These are phyloP conservation scores for Allolobophora icterica DNA, from an alignment of 2,888 invertebrate genomes.

Conservation along the genomic window DNA sequence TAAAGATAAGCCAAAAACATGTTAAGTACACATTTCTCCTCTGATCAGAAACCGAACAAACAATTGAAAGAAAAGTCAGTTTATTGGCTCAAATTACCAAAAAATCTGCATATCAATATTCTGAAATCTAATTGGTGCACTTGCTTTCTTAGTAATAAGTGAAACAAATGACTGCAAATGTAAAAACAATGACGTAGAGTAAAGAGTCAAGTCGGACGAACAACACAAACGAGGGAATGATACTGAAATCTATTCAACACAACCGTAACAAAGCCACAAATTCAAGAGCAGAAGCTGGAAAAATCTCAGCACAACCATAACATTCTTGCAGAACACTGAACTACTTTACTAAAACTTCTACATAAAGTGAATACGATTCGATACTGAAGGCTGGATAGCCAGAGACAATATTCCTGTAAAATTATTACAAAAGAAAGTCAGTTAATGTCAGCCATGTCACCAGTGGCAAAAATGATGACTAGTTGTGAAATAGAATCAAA, in stretches of 20 bases:
- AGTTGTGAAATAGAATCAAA: not conserved
- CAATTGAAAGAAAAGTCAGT: not conserved
- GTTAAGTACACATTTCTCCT: not conserved
- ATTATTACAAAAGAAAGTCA: not conserved
- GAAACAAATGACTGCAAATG: constrained; percentile 1
- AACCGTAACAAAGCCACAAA: not conserved
- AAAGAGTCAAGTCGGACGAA: not conserved
- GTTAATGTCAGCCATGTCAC: not conserved
- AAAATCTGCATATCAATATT: not conserved
- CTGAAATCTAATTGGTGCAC: not conserved
- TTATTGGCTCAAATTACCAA: not conserved
- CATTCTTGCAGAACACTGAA: not conserved
- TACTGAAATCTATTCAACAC: not conserved
- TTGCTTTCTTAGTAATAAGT: not conserved
- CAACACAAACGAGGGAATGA: not conserved
- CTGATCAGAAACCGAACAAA: not conserved
- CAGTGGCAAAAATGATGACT: not conserved
- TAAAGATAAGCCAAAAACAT: not conserved
- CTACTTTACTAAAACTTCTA: not conserved
- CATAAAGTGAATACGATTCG: not conserved
- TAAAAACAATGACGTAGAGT: not conserved
- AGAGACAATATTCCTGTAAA: not conserved
- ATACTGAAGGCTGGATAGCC: not conserved
- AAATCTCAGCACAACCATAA: constrained; percentile 14
- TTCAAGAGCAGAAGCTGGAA: not conserved